Conservation (phyloP, 2,113 vertebrate genomes). For the Salvelinus alpinus region DNA sequence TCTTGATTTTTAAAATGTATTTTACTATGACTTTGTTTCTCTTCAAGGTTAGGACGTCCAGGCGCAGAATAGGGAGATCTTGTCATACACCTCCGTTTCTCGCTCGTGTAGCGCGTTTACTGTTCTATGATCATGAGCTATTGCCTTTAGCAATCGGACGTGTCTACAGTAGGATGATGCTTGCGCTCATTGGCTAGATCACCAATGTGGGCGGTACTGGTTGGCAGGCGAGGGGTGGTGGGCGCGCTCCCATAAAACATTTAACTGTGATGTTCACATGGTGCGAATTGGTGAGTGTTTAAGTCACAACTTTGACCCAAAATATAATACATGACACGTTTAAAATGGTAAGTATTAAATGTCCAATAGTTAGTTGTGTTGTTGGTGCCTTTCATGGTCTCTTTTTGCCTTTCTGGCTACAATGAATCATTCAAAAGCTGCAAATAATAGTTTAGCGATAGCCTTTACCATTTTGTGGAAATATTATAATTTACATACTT, state of each 20-base stretch:
- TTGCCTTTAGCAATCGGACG: not conserved
- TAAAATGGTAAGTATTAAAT: not conserved
- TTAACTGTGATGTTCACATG: not conserved
- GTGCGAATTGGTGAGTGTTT: not conserved
- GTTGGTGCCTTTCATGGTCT: too few relatives aligned
- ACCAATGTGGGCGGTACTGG: not conserved
- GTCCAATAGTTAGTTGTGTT: not conserved
- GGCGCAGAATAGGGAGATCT: conserved; percentile 14
- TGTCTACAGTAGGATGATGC: not conserved
- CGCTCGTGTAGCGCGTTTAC: conserved; percentile 4
- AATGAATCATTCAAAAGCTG: too few relatives aligned
- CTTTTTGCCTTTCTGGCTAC: too few relatives aligned
- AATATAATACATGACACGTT: not conserved
- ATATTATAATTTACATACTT: too few relatives aligned
- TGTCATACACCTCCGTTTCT: conserved; percentile 22
- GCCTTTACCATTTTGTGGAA: too few relatives aligned
- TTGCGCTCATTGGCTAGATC: conserved; percentile 21
- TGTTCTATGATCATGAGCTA: conserved; percentile 4
- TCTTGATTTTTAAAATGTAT: conserved; percentile 10
- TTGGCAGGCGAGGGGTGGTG: not conserved
- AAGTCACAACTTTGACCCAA: not conserved
- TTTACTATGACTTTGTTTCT: conserved; percentile 12
- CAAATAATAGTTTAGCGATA: too few relatives aligned
- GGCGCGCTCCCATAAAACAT: not conserved
- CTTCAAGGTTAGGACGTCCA: not conserved